Evolutionary conservation across 1,140 invertebrate species (phyloP), one percentile per base, ranked within the genome.

Genomic region (Calosoma granatense): DNA sequence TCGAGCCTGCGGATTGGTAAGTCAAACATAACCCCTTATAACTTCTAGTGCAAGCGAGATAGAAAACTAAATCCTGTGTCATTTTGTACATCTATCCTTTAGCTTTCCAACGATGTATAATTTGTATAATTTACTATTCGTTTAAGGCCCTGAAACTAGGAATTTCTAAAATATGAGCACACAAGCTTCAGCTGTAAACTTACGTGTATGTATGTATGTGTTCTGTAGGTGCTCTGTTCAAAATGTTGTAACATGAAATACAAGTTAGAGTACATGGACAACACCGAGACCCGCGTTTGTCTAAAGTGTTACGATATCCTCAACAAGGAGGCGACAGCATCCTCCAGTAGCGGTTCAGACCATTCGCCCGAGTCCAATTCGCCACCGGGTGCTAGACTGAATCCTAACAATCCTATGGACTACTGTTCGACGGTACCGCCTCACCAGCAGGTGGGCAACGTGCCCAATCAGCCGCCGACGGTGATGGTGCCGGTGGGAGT

Each of bases 381-480:
- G 57, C 2, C 51, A 47, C 2, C 57, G 23, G 2, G 26, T 60
- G 72, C 73, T 70, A 72, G 76, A 60, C 89, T 88, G 54, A 90
- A 92, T 76, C 90, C 90, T 51, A 91, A 91, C 72, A 92, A 93
- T 75, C 90, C 90, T 23, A 85, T 87, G 80, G 90, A 94, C 72
- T 94, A 93, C 74, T 92, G 90, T 74, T 90, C 88, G 51, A 88
- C 85, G 36, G 83, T 93, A 70, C 87, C 90, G 60, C 88, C 89
- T 60, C 77, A 85, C 60, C 80, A 89, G 70, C 89, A 92, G 75
- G 80, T 81, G 63, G 77, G 74, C 11, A 54, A 22, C 22, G 65
- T 69, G 20, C 66, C 77, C 2, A 74, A 77, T 30, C 75, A 78
- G 26, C 82, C 82, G 54, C 85, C 85, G 12, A 83, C 86, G 51